Base-by-base conservation (phyloP, 2,888 invertebrate species). In the Dynastes hyllus region DNA sequence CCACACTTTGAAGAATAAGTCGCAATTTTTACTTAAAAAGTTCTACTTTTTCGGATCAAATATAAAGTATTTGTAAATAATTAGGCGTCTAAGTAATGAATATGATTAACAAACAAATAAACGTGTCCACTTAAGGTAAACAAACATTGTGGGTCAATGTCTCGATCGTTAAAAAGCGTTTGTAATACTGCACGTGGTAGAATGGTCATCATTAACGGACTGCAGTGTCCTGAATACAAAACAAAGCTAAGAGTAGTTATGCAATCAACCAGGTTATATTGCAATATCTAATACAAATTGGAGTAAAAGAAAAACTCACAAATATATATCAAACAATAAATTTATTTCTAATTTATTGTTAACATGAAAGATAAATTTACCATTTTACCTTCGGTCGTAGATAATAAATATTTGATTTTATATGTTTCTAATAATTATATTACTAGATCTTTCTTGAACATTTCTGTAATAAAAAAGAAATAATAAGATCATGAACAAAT, bases 271-370 rank as follows among this genome's bases (percentile, higher is more conserved):
- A 37, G 11, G 6, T 37, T 37, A 37, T 5, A 3, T 37, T 37
- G 32, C 32, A 5, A 5, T 37, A 37, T 6, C 32, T 37, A 37
- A 5, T 37, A 37, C 5, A 5, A 37, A 1, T 37, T 37, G 0
- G 32, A 37, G 45, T 9, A 2, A 45, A 45, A 63, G 2, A 32
- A 63, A 75, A 61, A 50, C 40, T 40, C 37, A 37, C 4, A 40
- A 61, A 45, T 13, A 75, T 75, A 75, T 75, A 75, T 75, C 73
- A 75, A 75, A 75, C 61, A 75, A 75, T 75, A 75, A 75, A 75
- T 75, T 75, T 75, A 75, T 75, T 75, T 75, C 45, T 75, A 75
- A 75, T 75, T 22, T 75, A 75, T 45, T 50, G 29, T 37, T 75
- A 75, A 75, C 73, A 75, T 75, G 73, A 45, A 75, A 58, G 73